Percentiles rank a stretch among this genome's conserved stretches.
phyloP scores from a whole-genome alignment of 2,888 invertebrate species.

The Anthrax anthrax region DNA sequence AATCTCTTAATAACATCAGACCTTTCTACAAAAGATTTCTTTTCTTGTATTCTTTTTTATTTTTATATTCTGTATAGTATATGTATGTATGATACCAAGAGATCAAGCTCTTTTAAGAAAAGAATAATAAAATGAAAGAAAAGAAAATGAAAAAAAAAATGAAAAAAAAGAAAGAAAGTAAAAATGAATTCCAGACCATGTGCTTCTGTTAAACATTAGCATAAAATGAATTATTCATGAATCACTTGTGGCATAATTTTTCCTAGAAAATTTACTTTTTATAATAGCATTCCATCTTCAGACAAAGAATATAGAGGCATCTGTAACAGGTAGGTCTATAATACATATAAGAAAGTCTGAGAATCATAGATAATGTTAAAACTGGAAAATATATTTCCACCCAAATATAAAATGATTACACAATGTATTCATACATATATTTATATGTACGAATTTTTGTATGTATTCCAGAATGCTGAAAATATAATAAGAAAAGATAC shows the following conservation, averaged over 20 bases:
- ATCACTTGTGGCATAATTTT: slow-evolving; percentile 14
- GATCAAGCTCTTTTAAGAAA: slow-evolving; percentile 9
- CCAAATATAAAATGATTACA: no score
- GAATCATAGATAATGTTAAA: no score
- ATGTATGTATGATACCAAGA: slow-evolving; percentile 8
- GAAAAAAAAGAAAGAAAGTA: slow-evolving; percentile 4
- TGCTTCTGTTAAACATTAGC: slow-evolving; percentile 11
- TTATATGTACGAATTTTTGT: no score
- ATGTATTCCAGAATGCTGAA: no score
- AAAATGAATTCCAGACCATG: slow-evolving; percentile 11
- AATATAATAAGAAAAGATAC: no score
- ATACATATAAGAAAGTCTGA: no score
- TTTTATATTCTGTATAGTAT: neutral
- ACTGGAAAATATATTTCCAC: no score
- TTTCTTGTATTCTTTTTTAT: neutral
- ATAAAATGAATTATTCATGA: slow-evolving; percentile 14
- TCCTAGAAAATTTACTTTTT: slow-evolving; percentile 12
- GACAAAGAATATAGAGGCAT: neutral
- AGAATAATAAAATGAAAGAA: neutral
- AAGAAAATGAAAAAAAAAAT: slow-evolving; percentile 5
- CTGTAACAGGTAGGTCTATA: no score
- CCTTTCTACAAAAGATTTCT: neutral
- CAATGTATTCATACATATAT: no score
- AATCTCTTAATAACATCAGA: slow-evolving; percentile 9
- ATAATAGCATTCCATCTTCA: slow-evolving; percentile 5